A percentile compares a stretch with the other conserved stretches of the same genome.
Evolutionary conservation across 2,113 vertebrate species (phyloP).

Genomic region (Mesitornis unicolor): DNA sequence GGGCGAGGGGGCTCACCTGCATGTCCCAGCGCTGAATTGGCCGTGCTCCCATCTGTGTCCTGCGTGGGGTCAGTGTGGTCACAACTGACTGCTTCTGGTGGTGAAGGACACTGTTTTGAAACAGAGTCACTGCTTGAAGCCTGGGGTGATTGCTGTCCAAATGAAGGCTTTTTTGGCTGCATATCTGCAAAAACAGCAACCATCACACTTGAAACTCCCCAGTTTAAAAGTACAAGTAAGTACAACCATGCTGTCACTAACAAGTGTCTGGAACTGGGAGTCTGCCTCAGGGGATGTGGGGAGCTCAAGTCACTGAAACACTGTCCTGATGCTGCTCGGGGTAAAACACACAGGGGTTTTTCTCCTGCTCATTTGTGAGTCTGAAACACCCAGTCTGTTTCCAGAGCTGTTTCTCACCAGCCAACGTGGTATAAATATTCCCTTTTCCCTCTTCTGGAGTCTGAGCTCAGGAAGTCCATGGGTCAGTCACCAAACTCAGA

Average conservation of each 20-base stretch:
- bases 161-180: not conserved
- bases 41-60: rapidly evolving
- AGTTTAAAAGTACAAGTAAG: not conserved
- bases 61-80: rapidly evolving
- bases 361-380: not conserved
- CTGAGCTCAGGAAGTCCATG: not conserved
- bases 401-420: not conserved
- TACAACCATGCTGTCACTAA: not conserved
- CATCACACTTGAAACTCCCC: not conserved
- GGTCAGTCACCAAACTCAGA: not conserved
- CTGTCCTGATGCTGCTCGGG: not conserved
- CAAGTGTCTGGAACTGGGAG: too few relatives aligned
- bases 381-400: not conserved
- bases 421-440: not conserved
- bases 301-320: not conserved
- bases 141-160: not conserved
- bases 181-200: not conserved
- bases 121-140: not conserved
- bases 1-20: not conserved
- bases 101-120: not conserved
- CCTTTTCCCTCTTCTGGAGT: not conserved
- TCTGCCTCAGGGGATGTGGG: too few relatives aligned
- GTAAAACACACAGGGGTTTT: not conserved
- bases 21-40: rapidly evolving
- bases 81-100: too few relatives aligned